Conservation (phyloP, 1,140 invertebrate genomes). For the Vanessa atalanta region DNA sequence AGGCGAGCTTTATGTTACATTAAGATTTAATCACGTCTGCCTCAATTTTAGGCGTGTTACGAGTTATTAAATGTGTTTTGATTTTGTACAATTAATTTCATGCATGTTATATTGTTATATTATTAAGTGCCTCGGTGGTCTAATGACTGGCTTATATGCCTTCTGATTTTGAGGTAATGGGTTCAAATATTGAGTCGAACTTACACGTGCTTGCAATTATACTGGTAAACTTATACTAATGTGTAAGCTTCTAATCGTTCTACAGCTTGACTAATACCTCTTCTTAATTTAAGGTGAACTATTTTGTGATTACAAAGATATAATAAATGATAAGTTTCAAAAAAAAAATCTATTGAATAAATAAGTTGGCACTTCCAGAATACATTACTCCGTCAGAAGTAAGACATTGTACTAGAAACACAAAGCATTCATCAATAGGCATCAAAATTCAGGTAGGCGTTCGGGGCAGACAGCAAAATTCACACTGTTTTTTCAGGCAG, state of each 20-base stretch:
- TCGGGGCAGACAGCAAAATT: conserved; percentile 24
- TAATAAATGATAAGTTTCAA: too few species aligned
- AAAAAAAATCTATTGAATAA: too few species aligned
- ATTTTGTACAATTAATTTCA: not conserved
- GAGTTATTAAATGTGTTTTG: conserved; percentile 6
- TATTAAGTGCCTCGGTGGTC: not conserved
- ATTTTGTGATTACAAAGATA: too few species aligned
- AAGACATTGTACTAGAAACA: conserved; percentile 1
- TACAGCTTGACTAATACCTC: too few species aligned
- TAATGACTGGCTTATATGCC: not conserved
- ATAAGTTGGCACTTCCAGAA: not conserved
- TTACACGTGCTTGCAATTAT: too few species aligned
- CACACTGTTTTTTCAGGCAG: conserved; percentile 25
- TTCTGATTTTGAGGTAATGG: not conserved
- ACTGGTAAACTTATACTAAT: too few species aligned
- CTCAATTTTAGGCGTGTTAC: conserved; percentile 10
- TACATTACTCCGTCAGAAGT: not conserved
- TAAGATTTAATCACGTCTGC: conserved; percentile 24
- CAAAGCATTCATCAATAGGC: conserved; percentile 19
- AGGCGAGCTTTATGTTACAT: conserved; percentile 15
- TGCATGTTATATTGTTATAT: not conserved
- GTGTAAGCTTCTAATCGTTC: too few species aligned
- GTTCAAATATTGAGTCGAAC: too few species aligned
- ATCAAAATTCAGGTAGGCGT: conserved; percentile 27
- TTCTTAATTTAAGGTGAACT: too few species aligned